phyloP scores from a whole-genome alignment of 1,140 invertebrate species.

The Streblospio benedicti region DNA sequence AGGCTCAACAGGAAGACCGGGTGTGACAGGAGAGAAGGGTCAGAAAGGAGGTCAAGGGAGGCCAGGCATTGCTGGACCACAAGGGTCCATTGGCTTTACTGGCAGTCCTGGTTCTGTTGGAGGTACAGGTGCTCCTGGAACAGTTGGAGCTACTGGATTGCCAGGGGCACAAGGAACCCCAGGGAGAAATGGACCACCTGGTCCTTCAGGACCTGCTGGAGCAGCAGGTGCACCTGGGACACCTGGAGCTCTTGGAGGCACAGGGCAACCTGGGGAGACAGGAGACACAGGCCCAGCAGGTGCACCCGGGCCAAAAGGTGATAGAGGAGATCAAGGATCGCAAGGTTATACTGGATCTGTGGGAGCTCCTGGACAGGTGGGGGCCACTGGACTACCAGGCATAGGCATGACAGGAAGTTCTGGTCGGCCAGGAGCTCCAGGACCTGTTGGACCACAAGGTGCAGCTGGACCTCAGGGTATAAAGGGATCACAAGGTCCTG shows the following conservation, averaged over 20 bases:
- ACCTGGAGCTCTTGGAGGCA: not conserved
- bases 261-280: not conserved
- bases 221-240: not conserved
- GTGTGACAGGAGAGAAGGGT: conserved; percentile 5
- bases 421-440: not conserved
- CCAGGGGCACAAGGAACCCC: conserved; percentile 18
- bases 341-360: not conserved
- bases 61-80: conserved; percentile 5
- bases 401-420: not conserved
- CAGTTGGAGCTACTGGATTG: conserved; percentile 9
- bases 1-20: conserved; percentile 9
- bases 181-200: conserved; percentile 18
- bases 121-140: conserved; percentile 13
- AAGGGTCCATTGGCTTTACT: conserved; percentile 8
- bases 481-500: not conserved
- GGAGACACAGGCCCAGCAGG: conserved; percentile 5
- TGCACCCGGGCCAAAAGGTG: conserved; percentile 3
- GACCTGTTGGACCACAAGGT: conserved; percentile 9
- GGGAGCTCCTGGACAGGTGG: not conserved
- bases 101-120: conserved; percentile 17
- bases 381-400: not conserved
- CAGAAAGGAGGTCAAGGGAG: not conserved
- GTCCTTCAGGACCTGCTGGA: not conserved
- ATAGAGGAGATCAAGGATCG: not conserved
- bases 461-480: not conserved